Percentiles rank a stretch among this genome's conserved stretches.
These are phyloP conservation scores for Holocentrus rufus DNA, from an alignment of 2,797 vertebrate genomes.

Conservation along the genomic window DNA sequence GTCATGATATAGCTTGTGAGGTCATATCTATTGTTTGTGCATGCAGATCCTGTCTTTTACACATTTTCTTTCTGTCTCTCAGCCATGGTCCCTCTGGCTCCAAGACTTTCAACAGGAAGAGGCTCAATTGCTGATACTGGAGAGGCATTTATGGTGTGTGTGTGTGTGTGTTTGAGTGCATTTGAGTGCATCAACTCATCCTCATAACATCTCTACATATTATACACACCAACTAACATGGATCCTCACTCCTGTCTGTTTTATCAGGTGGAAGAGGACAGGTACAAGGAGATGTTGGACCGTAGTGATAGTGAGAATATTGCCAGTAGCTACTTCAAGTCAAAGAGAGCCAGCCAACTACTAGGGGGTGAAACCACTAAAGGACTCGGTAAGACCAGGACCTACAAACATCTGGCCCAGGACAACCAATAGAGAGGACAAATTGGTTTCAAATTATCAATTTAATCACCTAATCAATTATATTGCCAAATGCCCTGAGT, in stretches of 20 bases:
- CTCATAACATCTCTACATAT: neutral
- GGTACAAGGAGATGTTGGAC: slow-evolving; percentile 86
- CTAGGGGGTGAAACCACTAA: slow-evolving; percentile 75
- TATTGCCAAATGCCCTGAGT: neutral
- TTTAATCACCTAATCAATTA: neutral
- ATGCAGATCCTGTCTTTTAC: neutral
- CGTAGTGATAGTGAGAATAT: slow-evolving; percentile 88
- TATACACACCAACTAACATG: neutral
- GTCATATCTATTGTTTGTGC: neutral
- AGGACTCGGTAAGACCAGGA: slow-evolving; percentile 75
- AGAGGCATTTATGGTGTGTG: slow-evolving; percentile 73
- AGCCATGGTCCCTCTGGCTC: slow-evolving; percentile 78
- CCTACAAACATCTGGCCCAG: neutral
- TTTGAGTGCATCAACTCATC: neutral
- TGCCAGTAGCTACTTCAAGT: slow-evolving; percentile 88
- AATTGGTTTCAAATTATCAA: neutral
- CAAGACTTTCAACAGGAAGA: slow-evolving; percentile 60
- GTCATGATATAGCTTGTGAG: no score
- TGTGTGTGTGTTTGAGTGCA: slow-evolving; percentile 63
- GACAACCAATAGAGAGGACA: neutral
- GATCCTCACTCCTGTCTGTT: neutral
- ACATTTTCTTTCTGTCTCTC: slow-evolving; percentile 28
- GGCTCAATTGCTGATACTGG: slow-evolving; percentile 63
- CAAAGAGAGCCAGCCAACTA: slow-evolving; percentile 83
- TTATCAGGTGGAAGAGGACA: slow-evolving; percentile 83